A percentile compares a stretch with the other conserved stretches of the same genome.
Conservation (phyloP, 1,140 invertebrate genomes). For the Caenorhabditis elegans region DNA sequence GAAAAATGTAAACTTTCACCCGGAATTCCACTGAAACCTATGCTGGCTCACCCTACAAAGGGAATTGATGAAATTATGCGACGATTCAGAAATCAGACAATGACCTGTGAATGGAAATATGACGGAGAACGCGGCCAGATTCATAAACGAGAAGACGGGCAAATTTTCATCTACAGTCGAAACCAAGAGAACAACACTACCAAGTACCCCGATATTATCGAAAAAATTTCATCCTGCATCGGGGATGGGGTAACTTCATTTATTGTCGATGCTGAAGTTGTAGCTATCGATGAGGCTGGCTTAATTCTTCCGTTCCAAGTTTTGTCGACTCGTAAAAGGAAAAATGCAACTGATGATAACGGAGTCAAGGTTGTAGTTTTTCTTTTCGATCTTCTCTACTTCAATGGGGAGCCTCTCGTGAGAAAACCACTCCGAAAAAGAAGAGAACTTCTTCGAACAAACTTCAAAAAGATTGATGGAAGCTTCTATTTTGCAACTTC, state of each 20-base stretch:
- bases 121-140: conserved; percentile 98
- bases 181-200: conserved; percentile 97
- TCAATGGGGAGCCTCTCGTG: conserved; percentile 87
- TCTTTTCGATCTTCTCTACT: conserved; percentile 92
- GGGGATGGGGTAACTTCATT: conserved; percentile 76
- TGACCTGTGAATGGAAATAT: conserved; percentile 99
- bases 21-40: conserved; percentile 88
- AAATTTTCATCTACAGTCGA: conserved; percentile 83
- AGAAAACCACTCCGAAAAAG: conserved; percentile 78
- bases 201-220: conserved; percentile 95
- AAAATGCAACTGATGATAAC: conserved; percentile 67
- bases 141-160: conserved; percentile 75
- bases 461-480: conserved; percentile 71
- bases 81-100: conserved; percentile 85
- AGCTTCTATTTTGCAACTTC: conserved; percentile 85
- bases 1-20: conserved; percentile 75
- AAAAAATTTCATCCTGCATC: conserved; percentile 68
- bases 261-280: conserved; percentile 93
- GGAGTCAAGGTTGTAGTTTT: conserved; percentile 91
- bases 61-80: conserved; percentile 80
- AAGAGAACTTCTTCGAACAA: conserved; percentile 75
- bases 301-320: conserved; percentile 96
- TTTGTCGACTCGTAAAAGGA: conserved; percentile 89
- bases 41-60: conserved; percentile 96
- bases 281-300: conserved; percentile 92